Evolutionary conservation across 23 tunicate species (phyloP), one percentile per base, ranked within the genome.

Genomic region (Corella eumyota): DNA sequence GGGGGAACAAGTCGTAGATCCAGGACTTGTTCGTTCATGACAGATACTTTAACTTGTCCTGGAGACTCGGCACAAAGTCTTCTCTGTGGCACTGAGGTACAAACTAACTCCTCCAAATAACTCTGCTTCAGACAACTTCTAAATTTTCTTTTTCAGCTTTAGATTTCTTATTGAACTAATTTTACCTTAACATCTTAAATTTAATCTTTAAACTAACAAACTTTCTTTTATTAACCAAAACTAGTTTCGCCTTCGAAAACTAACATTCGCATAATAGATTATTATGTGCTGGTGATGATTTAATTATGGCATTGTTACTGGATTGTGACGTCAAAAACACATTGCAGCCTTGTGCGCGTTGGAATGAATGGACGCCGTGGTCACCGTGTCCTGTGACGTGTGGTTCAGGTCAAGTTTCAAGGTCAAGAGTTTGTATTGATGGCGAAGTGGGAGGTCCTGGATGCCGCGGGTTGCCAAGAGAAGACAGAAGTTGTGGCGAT

Each of bases 341-440:
- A 30, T 45, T 64, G 4, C 17, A 74, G 80, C 35, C 44, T 3
- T 76, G 73, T 47, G 45, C 67, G 9, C 51, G 25, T 47, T 78
- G 70, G 70, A 61, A 34, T 19, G 60, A 47, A 20, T 78, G 85
- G 85, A 31, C 64, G 2, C 7, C 32, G 47, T 86, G 95, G 95
- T 57, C 70, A 21, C 34, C 40, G 7, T 86, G 95, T 55, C 7
- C 75, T 0, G 71, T 65, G 36, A 59, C 86, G 4, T 86, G 95
- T 40, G 95, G 95, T 58, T 76, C 67, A 1, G 78, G 62, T 3
- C 54, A 27, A 15, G 35, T 30, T 3, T 36, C 53, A 1, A 28
- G 80, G 31, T 35, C 3, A 2, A 36, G 92, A 61, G 46, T n/a
- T 0, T 82, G 92, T 35, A 17, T 45, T 1, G 25, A 67, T 35